Base-by-base conservation (phyloP, 2,113 vertebrate species). In the Centropus bengalensis region DNA sequence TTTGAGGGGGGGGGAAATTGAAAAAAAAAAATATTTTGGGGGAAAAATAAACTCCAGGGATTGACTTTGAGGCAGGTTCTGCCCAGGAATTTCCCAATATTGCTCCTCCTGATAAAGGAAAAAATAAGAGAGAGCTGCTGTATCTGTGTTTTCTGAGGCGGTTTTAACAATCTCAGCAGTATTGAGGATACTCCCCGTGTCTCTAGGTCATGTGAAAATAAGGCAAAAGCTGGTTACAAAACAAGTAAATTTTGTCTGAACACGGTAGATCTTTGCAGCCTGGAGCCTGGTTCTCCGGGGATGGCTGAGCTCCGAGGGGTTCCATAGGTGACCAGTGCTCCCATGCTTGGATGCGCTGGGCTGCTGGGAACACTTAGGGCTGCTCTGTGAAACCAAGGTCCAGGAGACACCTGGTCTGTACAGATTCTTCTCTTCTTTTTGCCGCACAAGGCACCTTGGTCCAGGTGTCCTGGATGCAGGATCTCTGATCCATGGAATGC, bases 51-150 rank as follows among this genome's bases (percentile, higher is more conserved):
- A 89, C 47, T 73, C 22, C 10, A 21, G 24, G 55, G 79, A 30
- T 14, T 28, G 75, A 47, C 90, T 86, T 73, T 71, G 60, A 83
- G 91, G 47, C 16, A 26, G 47, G 16, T 84, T 92, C 36, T 93
- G 36, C 23, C 9, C 4, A 14, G 73, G 76, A 58, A 69, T 95
- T 68, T 73, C 86, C 67, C 38, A 32, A 19, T 64, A 51, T 40
- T 51, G 28, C 28, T 45, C 9, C 9, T 66, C 74, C 63, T 83
- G 52, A 33, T 27, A 47, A 85, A 59, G 36, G 36, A 36, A 13
- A 60, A 36, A 81, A 49, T 4, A 17, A 68, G 51, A 52, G 42
- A 63, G 33, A 5, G 32, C 47, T n/a, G 78, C 51, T 66, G 5
- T 54, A 79, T 60, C n/a, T 55, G 10, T 58, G 0, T 66, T 64